These are phyloP conservation scores for Drosophila fulvimacula DNA, from an alignment of 2,888 invertebrate species.

Conservation along the genomic window DNA sequence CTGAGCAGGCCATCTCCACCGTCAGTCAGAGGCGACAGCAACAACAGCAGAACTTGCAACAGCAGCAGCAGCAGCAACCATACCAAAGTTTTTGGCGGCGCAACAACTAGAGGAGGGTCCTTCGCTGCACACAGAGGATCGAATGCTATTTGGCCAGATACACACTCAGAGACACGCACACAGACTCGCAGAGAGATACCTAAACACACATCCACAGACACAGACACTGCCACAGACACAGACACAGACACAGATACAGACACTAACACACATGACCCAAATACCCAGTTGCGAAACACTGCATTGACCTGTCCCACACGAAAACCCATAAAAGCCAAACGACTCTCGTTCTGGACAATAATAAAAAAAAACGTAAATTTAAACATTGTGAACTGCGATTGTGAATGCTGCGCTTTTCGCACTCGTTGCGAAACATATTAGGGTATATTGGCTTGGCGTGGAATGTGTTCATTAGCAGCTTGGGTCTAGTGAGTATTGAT, in stretches of 20 bases:
- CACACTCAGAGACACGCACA: background rate
- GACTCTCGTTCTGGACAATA: slow-evolving; percentile 28
- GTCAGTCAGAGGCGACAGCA: slow-evolving; percentile 1
- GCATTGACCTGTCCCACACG: slow-evolving; percentile 34
- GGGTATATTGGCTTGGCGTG: background rate
- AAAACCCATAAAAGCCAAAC: slow-evolving; percentile 20
- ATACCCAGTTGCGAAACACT: slow-evolving; percentile 31
- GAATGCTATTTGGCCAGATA: background rate
- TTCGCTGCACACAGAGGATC: background rate
- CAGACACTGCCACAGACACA: background rate
- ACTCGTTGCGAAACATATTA: background rate
- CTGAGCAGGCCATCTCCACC: background rate
- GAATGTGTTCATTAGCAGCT: background rate
- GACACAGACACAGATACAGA: background rate
- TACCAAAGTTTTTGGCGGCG: slow-evolving; percentile 46
- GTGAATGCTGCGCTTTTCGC: slow-evolving; percentile 4
- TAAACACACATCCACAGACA: background rate
- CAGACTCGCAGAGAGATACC: background rate
- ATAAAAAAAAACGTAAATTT: slow-evolving; percentile 26
- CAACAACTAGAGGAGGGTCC: slow-evolving; percentile 30
- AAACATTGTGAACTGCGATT: slow-evolving; percentile 37
- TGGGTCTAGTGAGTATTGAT: no score
- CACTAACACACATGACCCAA: slow-evolving; percentile 23
- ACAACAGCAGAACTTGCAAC: background rate
- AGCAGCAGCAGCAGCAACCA: slow-evolving; percentile 18